Base-by-base conservation (phyloP, 2,888 invertebrate genomes). In the Metallyticus violacea region DNA sequence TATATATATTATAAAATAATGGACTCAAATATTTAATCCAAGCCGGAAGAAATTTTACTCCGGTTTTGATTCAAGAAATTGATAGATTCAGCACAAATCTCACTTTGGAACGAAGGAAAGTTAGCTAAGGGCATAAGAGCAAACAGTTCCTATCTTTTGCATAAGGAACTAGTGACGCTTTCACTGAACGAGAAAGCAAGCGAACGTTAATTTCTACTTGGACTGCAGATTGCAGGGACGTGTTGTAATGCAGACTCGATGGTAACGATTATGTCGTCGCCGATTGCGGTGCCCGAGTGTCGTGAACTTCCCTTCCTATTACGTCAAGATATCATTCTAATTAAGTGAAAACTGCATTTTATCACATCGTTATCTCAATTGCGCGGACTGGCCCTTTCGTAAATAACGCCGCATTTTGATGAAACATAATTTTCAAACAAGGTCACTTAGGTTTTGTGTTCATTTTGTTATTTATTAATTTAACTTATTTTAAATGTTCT, bases 201-300 rank as follows among this genome's bases (percentile, higher is more conserved):
- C 40, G 40, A 62, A 62, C 22, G 40, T 62, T 62, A 62, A 62
- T 62, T 62, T 62, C 40, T 62, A 62, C 40, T 40, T 40, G 40
- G 40, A 62, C 40, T 62, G 40, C 40, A 62, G 40, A 62, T 22
- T 62, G 40, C 40, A 62, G 40, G 40, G 22, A 62, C 40, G 40
- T 62, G 40, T 62, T 22, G 22, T 62, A 62, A 62, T 62, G 40
- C 40, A 62, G 40, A 62, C 40, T 62, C 15, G 9, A n/a, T 81
- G 81, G 83, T 83, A 83, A 83, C 29, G 83, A 83, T 77, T 83
- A 83, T 83, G 83, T 83, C 81, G 81, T 25, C 81, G 81, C 81
- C 81, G 62, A 62, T 81, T 62, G 40, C 81, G 77, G 77, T 62
- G 40, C 40, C 40, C 40, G 40, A 62, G 15, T 62, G 40, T 62